phyloP scores from a whole-genome alignment of 2,113 vertebrate species.

The Spea multiplicata region DNA sequence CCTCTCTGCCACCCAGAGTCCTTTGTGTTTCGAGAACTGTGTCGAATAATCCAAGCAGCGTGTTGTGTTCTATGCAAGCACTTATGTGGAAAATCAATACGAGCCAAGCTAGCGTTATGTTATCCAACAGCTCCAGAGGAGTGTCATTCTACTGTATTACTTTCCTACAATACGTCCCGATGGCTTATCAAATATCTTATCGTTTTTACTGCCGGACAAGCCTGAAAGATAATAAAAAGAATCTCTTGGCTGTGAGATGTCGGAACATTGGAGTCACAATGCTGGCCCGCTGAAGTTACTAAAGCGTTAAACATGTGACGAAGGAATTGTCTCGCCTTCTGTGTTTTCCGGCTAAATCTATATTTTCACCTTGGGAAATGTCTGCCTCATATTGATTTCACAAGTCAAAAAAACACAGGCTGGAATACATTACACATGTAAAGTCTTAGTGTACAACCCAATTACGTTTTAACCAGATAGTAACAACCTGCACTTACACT shows the following conservation, averaged over 20 bases:
- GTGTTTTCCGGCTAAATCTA: constrained; percentile 42
- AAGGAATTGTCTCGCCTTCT: constrained; percentile 30
- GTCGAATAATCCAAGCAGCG: constrained; percentile 46
- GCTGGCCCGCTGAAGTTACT: constrained; percentile 7
- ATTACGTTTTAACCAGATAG: constrained; percentile 29
- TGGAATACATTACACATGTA: constrained; percentile 43
- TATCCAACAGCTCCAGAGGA: constrained; percentile 33
- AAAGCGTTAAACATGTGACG: constrained; percentile 37
- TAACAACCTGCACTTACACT: not conserved
- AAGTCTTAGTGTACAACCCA: constrained; percentile 31
- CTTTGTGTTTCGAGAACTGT: constrained; percentile 20
- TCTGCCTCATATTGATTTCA: constrained; percentile 46
- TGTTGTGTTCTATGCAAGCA: constrained; percentile 47
- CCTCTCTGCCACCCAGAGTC: constrained; percentile 48
- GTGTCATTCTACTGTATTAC: constrained; percentile 31
- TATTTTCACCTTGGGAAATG: constrained; percentile 48
- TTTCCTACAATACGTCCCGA: constrained; percentile 27
- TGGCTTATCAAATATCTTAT: constrained; percentile 36
- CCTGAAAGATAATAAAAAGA: constrained; percentile 27
- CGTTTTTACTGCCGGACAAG: constrained; percentile 9
- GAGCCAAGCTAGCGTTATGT: constrained; percentile 27
- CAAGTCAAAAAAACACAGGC: constrained; percentile 27
- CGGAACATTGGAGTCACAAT: constrained; percentile 14
- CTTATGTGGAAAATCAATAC: constrained; percentile 47
- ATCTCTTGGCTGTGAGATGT: constrained; percentile 9